Base-by-base conservation (phyloP, 2,113 vertebrate genomes). In the Raja brachyura region DNA sequence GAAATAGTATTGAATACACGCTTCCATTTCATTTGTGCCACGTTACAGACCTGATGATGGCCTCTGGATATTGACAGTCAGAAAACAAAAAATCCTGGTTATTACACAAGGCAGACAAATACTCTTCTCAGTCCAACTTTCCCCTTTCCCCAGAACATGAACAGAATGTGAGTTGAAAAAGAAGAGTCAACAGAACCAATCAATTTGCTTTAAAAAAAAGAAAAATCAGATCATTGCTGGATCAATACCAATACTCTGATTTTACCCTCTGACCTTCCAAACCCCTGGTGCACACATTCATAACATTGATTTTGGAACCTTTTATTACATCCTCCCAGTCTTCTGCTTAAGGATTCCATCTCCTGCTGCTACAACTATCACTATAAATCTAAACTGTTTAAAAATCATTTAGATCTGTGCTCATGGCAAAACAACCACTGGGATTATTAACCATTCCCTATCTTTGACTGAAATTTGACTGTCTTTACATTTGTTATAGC, bases 271-370 rank as follows among this genome's bases (percentile, higher is more conserved):
- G 83, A 88, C 11, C 59, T 88, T 66, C 63, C 31, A 33, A 74
- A 28, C 1, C 33, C 68, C 90, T 74, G 39, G 90, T 73, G 90
- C 33, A 54, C 90, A 73, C 39, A 73, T 92, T 48, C 90, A 92
- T 31, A 92, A 74, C 68, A 92, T 73, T 90, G 88, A 74, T 92
- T 92, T 74, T 92, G 48, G 68, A 92, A 28, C 54, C 70, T 73
- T 92, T 73, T 92, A 63, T 74, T 73, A 39, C 11, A 28, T 73
- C 16, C 68, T 92, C 68, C 22, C 33, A 74, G 66, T 74, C 66
- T 25, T 74, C 88, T 92, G 68, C 22, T 28, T 74, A 28, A 54
- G 59, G 39, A 39, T 54, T 92, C 90, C 39, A 54, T 54, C 66
- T 92, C 90, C 90, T 54, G 31, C 88, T 39, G 63, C 66, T 92